Base-by-base conservation (phyloP, 2,113 vertebrate genomes). In the Misgurnus anguillicaudatus region DNA sequence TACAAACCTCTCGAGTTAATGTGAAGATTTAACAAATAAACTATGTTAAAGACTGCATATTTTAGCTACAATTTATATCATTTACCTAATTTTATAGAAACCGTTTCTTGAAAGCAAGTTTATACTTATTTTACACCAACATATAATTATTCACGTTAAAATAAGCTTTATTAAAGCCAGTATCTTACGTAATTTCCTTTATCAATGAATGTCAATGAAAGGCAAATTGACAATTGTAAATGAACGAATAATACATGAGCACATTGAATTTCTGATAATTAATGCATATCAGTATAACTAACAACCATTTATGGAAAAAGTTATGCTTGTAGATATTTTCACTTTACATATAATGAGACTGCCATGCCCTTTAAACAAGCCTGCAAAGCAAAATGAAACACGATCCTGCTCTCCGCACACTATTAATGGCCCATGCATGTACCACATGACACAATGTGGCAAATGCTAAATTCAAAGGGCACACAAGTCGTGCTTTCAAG, bases 381-480 rank as follows among this genome's bases (percentile, higher is more conserved):
- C 21, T 63, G 39, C 58, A 69, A 78, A 67, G 76, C 21, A 77
- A 74, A 81, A 81, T 51, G 83, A 75, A 84, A 84, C 62, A 64
- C 39, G 83, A 84, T 42, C 66, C 41, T 64, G 19, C 47, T 64
- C 41, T 38, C 36, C 39, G 47, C 67, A 62, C 51, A 55, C 79
- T 84, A 84, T 84, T 79, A 84, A 81, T 84, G 76, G 79, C 70
- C 41, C 48, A 31, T 31, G 24, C 24, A 6, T 53, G 60, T n/a
- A 66, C 61, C 36, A 47, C 77, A 51, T 70, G 53, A 21, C 71
- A 78, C 45, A 68, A 58, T 66, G 75, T 17, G 61, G 42, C 68
- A 31, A 51, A 69, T 19, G 36, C 31, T 71, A 45, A 70, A 77
- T 57, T 63, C 9, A 71, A 76, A 75, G 9, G 66, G 24, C 75